Conservation (phyloP, 1,140 invertebrate genomes). For the Meloidogyne hapla region DNA sequence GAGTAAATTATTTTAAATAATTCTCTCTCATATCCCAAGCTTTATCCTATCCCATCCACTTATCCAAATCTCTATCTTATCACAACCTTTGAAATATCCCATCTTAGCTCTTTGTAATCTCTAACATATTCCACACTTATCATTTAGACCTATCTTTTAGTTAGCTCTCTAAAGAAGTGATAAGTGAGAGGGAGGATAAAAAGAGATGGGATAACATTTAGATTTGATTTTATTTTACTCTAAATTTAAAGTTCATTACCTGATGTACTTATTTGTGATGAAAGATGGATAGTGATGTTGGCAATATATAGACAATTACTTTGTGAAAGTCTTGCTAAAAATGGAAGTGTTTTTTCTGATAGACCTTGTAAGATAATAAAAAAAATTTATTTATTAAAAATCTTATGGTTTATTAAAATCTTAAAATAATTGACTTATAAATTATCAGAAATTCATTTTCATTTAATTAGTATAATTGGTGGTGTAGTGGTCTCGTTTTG, state of each 20-base stretch:
- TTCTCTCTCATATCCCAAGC: no score
- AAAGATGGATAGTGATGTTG: constrained; percentile 39
- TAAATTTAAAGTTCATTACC: constrained; percentile 35
- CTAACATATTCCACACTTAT: no score
- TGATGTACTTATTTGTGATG: constrained; percentile 46
- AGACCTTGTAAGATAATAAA: constrained; percentile 11
- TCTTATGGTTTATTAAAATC: not conserved
- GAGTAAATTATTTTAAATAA: constrained; percentile 23
- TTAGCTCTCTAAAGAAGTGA: not conserved
- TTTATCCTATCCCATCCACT: no score
- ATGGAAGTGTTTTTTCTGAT: constrained; percentile 30
- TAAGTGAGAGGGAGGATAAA: not conserved
- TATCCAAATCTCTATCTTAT: no score
- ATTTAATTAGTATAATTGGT: constrained; percentile 33
- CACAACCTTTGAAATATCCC: no score
- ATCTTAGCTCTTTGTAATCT: no score
- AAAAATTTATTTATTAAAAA: not conserved
- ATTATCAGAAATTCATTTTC: no score
- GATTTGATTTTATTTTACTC: constrained; percentile 17
- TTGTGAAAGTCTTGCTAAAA: constrained; percentile 38
- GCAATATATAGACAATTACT: constrained; percentile 42
- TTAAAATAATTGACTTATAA: no score
- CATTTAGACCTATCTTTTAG: no score
- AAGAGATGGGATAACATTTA: not conserved
- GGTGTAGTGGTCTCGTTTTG: not conserved